phyloP scores from a whole-genome alignment of 2,797 vertebrate species.

The Phaenicophaeus curvirostris region DNA sequence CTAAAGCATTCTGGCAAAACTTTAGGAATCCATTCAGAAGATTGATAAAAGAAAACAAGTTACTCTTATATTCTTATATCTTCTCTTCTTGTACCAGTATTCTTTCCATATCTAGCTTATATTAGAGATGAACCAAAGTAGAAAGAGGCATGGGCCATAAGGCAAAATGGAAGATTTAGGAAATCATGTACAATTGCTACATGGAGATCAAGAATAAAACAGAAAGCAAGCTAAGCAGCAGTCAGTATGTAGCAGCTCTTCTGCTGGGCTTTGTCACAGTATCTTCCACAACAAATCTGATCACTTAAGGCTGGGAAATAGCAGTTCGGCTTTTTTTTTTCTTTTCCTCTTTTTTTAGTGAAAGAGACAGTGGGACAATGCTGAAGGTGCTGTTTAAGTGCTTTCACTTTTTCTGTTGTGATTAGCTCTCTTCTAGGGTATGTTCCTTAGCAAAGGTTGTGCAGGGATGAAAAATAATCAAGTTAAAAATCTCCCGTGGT shows the following conservation, averaged over 20 bases:
- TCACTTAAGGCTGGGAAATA: neutral
- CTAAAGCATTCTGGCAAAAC: neutral
- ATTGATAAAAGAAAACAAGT: neutral
- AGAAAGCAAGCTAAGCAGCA: neutral
- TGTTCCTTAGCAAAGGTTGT: neutral
- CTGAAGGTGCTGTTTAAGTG: neutral
- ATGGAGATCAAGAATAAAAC: neutral
- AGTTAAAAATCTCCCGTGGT: neutral
- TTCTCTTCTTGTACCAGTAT: neutral
- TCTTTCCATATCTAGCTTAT: neutral
- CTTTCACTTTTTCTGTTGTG: neutral
- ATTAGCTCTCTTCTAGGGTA: neutral
- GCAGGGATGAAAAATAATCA: neutral
- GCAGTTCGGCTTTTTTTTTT: neutral
- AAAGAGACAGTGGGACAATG: neutral
- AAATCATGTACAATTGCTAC: neutral
- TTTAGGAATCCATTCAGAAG: neutral
- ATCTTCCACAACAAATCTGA: neutral
- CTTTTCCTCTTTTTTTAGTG: neutral
- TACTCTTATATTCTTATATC: neutral
- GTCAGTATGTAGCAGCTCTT: neutral
- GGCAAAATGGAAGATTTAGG: constrained; percentile 1
- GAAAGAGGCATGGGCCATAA: neutral
- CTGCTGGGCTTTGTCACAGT: neutral
- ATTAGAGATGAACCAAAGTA: neutral